A percentile compares a stretch with the other conserved stretches of the same genome.
Evolutionary conservation across 2,888 invertebrate species (phyloP).

Genomic region (Lithophane semibrunnea): DNA sequence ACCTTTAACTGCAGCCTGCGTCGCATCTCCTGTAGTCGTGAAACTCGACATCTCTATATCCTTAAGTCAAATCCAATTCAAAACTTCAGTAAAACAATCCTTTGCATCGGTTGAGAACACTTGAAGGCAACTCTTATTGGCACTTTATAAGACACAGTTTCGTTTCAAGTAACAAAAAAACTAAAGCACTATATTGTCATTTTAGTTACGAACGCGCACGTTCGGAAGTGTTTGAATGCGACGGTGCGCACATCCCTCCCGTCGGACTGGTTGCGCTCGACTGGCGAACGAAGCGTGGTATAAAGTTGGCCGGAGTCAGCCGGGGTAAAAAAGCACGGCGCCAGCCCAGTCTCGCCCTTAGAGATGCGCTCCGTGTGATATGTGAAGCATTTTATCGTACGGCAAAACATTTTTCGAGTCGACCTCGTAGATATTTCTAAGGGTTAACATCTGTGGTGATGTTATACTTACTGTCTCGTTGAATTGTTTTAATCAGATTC

Average conservation of each 20-base stretch:
- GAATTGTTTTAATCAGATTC: background rate
- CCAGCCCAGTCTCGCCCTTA: slow-evolving; percentile 89
- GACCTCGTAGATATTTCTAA: slow-evolving; percentile 15
- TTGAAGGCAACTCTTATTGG: slow-evolving; percentile 76
- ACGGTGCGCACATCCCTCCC: slow-evolving; percentile 72
- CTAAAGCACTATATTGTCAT: slow-evolving; percentile 70
- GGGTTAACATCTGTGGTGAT: background rate
- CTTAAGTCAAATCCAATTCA: slow-evolving; percentile 70
- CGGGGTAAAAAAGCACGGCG: slow-evolving; percentile 90
- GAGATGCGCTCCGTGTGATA: slow-evolving; percentile 82
- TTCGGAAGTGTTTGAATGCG: slow-evolving; percentile 66
- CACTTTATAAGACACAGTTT: slow-evolving; percentile 82
- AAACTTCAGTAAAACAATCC: slow-evolving; percentile 72
- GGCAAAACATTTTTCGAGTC: slow-evolving; percentile 45
- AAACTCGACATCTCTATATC: slow-evolving; percentile 83
- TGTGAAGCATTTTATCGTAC: slow-evolving; percentile 79
- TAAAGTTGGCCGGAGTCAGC: slow-evolving; percentile 80
- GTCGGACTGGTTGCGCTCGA: slow-evolving; percentile 78
- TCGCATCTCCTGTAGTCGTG: slow-evolving; percentile 77
- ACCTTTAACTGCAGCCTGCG: slow-evolving; percentile 85
- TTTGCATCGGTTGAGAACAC: slow-evolving; percentile 63
- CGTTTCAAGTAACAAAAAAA: slow-evolving; percentile 58
- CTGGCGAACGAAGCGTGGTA: slow-evolving; percentile 78
- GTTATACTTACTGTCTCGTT: background rate
- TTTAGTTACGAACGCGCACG: slow-evolving; percentile 76